Evolutionary conservation across 1,140 invertebrate species (phyloP).

Genomic region (Anoplolepis gracilipes): DNA sequence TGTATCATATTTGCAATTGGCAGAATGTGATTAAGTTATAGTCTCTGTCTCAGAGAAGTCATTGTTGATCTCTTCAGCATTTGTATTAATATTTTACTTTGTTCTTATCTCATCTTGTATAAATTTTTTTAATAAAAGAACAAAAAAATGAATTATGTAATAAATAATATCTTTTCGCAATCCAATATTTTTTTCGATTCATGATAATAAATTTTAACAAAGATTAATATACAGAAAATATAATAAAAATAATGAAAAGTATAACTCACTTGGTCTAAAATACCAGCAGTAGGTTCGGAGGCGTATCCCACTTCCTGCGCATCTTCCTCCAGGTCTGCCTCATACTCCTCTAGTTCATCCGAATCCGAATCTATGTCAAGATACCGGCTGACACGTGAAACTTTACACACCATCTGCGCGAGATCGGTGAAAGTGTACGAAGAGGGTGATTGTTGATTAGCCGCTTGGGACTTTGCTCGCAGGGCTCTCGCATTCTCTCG

Average conservation of each 20-base stretch:
- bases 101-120: neutral
- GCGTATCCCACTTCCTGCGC: conserved; percentile 93
- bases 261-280: conserved; percentile 86
- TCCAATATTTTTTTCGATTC: neutral
- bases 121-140: neutral
- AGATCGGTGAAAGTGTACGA: conserved; percentile 97
- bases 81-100: too few relatives aligned
- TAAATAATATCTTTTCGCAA: neutral
- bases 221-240: neutral
- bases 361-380: conserved; percentile 82
- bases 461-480: conserved; percentile 84
- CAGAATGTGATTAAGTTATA: too few relatives aligned
- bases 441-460: conserved; percentile 79
- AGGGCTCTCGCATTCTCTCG: conserved; percentile 86
- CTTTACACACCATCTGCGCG: conserved; percentile 97
- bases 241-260: neutral
- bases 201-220: neutral
- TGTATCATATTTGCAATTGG: too few relatives aligned
- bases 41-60: too few relatives aligned
- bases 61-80: too few relatives aligned
- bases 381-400: conserved; percentile 88
- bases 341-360: conserved; percentile 86
- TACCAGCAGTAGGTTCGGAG: conserved; percentile 91
- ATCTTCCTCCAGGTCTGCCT: conserved; percentile 88
- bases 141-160: neutral